Evolutionary conservation across 1,140 invertebrate species (phyloP).

Genomic region (Trachymyrmex septentrionalis): DNA sequence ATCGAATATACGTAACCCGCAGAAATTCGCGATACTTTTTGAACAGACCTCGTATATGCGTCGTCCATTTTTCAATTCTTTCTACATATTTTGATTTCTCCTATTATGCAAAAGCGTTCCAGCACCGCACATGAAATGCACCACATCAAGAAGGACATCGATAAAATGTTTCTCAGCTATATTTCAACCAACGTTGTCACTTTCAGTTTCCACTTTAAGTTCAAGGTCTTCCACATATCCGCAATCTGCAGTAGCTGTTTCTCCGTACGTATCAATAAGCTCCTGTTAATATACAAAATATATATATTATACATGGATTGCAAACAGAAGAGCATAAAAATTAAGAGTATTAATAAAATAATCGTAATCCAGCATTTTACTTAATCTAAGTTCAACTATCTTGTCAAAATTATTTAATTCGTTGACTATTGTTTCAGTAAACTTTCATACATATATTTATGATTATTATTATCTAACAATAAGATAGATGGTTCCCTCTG

Average conservation of each 20-base stretch:
- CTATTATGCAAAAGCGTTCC: conserved; percentile 74
- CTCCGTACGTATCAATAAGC: conserved; percentile 76
- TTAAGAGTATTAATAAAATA: not conserved
- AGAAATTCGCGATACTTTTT: no score
- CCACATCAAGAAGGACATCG: conserved; percentile 75
- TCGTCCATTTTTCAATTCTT: conserved; percentile 73
- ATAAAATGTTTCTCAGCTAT: not conserved
- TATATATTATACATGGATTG: conserved; percentile 37
- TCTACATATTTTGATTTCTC: conserved; percentile 82
- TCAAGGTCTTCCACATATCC: conserved; percentile 70
- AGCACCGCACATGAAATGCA: conserved; percentile 81
- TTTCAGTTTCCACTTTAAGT: conserved; percentile 78
- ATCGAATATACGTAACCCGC: no score
- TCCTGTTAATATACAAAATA: conserved; percentile 70
- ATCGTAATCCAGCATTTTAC: not conserved
- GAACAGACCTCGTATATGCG: no score
- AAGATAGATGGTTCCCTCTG: not conserved
- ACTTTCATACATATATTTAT: not conserved
- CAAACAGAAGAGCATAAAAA: not conserved
- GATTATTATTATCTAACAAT: not conserved
- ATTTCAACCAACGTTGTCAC: conserved; percentile 83
- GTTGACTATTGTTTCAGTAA: not conserved
- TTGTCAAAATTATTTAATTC: not conserved
- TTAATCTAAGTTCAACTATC: not conserved
- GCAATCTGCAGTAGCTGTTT: conserved; percentile 64